Evolutionary conservation across 2,797 vertebrate species (phyloP), one percentile per base, ranked within the genome.

Genomic region (Decapterus maruadsi): DNA sequence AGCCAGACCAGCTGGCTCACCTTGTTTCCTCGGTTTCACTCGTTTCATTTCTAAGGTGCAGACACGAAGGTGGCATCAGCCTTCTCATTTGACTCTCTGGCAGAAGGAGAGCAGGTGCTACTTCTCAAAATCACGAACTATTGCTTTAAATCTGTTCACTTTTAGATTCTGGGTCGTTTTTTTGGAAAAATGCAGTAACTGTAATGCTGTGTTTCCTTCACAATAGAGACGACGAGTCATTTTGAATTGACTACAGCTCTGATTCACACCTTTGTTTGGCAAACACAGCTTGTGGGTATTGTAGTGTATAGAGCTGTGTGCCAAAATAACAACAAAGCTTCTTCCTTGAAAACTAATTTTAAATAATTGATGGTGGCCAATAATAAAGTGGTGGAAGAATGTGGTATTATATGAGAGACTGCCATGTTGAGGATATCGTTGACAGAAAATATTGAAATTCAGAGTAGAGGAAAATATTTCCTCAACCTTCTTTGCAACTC

Each of bases 401-500:
- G 8, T 29, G 17, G n/a, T 36, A 43, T 67, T 53, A n/a, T 17
- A 56, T 22, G 12, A 13, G 3, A 61, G 26, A 54, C 22, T 48
- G 2, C 10, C 5, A 4, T 57, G 50, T 65, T 34, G 16, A 22
- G 12, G 4, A 54, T 50, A 43, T 60, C 14, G 43, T 62, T 61
- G 51, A 53, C 66, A 66, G 19, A 56, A 73, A 63, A 58, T 26
- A 4, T 5, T 58, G 0, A 59, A 71, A 75, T 53, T 20, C 56
- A 42, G 6, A 45, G 6, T 0, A 17, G 17, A 3, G 22, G 13
- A 10, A 53, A 22, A 29, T 14, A 60, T 31, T 40, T 60, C 57
- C 55, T 54, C 29, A 68, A 75, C 59, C 73, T 64, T 45, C 72
- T 69, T 80, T 57, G 63, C 60, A 83, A 78, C 76, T 82, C 51